A percentile compares a stretch with the other conserved stretches of the same genome.
These are phyloP conservation scores for Volucella bombylans DNA, from an alignment of 2,888 invertebrate genomes.

Conservation along the genomic window DNA sequence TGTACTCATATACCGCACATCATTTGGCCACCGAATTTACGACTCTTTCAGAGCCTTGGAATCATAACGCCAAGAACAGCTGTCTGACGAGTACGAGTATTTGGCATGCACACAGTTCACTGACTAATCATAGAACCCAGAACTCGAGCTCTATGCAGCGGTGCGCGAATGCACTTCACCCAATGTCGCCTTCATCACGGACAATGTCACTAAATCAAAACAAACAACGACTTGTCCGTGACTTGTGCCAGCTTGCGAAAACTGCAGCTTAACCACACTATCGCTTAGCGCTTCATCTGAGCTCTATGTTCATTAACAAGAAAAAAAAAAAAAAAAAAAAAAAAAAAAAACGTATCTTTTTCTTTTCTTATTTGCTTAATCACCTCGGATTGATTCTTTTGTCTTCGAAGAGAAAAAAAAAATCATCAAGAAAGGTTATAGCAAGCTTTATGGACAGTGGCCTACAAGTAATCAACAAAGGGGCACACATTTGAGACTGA, in stretches of 20 bases:
- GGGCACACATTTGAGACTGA: constrained; percentile 21
- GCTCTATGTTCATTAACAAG: constrained; percentile 51
- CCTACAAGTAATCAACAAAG: constrained; percentile 10
- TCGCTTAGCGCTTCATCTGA: constrained; percentile 71
- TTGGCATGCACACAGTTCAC: constrained; percentile 67
- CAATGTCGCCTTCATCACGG: constrained; percentile 81
- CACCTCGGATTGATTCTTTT: constrained; percentile 71
- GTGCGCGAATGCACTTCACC: constrained; percentile 51
- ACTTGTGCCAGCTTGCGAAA: constrained; percentile 81
- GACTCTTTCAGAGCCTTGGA: constrained; percentile 56
- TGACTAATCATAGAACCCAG: constrained; percentile 67
- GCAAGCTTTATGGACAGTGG: constrained; percentile 45
- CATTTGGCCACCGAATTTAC: constrained; percentile 73
- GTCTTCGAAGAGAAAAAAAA: constrained; percentile 32
- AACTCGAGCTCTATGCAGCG: constrained; percentile 59
- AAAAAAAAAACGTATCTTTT: constrained; percentile 26
- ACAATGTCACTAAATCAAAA: constrained; percentile 78
- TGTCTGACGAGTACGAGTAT: constrained; percentile 41
- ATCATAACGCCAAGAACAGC: constrained; percentile 28
- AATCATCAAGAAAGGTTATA: constrained; percentile 40
- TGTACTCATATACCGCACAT: constrained; percentile 56
- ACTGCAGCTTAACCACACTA: constrained; percentile 74
- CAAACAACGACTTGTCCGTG: constrained; percentile 78
- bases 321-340: too few species aligned
- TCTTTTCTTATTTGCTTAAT: constrained; percentile 52